phyloP scores from a whole-genome alignment of 1,140 invertebrate species.

The Pentalonia nigronervosa region DNA sequence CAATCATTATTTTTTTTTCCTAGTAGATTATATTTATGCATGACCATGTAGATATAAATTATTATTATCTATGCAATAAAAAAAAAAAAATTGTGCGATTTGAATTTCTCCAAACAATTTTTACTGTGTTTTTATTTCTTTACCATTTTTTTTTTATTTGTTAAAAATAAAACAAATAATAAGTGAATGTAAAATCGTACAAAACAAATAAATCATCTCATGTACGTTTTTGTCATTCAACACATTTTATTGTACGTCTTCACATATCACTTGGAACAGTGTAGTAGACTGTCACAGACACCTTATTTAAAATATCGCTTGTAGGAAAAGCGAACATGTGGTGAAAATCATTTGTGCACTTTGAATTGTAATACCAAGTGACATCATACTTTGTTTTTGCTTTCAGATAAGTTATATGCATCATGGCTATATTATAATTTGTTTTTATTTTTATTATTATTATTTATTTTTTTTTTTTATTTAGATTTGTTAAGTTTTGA shows the following conservation, averaged over 20 bases:
- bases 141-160: background rate
- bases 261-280: constrained; percentile 8
- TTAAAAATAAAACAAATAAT: background rate
- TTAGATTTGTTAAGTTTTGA: constrained; percentile 50
- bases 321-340: background rate
- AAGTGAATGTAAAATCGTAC: constrained; percentile 46
- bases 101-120: constrained; percentile 46
- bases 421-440: constrained; percentile 41
- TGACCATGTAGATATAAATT: constrained; percentile 53
- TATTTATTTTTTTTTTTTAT: constrained; percentile 48
- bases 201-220: background rate
- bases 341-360: constrained; percentile 32
- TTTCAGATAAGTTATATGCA: constrained; percentile 48
- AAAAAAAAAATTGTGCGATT: constrained; percentile 38
- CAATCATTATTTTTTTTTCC: constrained; percentile 31
- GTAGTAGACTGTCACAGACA: background rate
- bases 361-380: background rate
- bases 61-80: constrained; percentile 30
- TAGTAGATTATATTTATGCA: constrained; percentile 50
- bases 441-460: constrained; percentile 40
- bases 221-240: constrained; percentile 9
- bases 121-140: constrained; percentile 43
- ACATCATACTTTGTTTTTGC: constrained; percentile 28
- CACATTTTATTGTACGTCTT: constrained; percentile 7
- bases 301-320: constrained; percentile 34